Base-by-base conservation (phyloP, 2,797 vertebrate genomes). In the Mormyrus proboscirostris region DNA sequence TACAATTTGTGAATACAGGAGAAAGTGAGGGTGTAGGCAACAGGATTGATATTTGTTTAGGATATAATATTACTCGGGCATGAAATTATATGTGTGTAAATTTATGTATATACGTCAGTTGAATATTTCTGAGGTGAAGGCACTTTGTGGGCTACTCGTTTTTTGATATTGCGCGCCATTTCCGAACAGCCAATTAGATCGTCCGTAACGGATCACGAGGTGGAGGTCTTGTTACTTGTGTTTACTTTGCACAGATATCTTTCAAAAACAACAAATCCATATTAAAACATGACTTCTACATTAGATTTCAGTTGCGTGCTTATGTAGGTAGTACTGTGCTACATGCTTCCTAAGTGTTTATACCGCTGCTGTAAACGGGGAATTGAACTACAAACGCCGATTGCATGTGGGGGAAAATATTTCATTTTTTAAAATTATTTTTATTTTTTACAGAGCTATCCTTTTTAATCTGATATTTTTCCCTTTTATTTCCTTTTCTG, bases 131-230 rank as follows among this genome's bases (percentile, higher is more conserved):
- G 19, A 82, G 19, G 76, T 82, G 19, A 82, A 82, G 19, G 19
- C 7, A 41, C 2, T 82, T 47, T 47, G 7, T 47, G 2, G 38
- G 7, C 41, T 50, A 25, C 22, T 29, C n/a, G 22, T 25, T 51
- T 86, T 86, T 86, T 86, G 51, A 55, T 14, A 50, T 51, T 55
- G 51, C 84, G n/a, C 84, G 84, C 84, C 84, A 51, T 53, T 86
- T 29, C 4, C 3, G 25, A 51, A 29, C 4, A 86, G 84, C 84
- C 84, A 86, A 86, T 86, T n/a, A 86, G 3, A 38, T 51, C 22
- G 25, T 29, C 0, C 16, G 47, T 53, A 86, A 19, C 49, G 33
- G 12, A 38, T 73, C 69, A 73, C 69, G 33, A 38, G 69, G 33
- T 0, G 29, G 69, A 16, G 69, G 12, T 38, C 69, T 73, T 73